phyloP scores from a whole-genome alignment of 2,797 vertebrate genomes.

The Chelmon rostratus region DNA sequence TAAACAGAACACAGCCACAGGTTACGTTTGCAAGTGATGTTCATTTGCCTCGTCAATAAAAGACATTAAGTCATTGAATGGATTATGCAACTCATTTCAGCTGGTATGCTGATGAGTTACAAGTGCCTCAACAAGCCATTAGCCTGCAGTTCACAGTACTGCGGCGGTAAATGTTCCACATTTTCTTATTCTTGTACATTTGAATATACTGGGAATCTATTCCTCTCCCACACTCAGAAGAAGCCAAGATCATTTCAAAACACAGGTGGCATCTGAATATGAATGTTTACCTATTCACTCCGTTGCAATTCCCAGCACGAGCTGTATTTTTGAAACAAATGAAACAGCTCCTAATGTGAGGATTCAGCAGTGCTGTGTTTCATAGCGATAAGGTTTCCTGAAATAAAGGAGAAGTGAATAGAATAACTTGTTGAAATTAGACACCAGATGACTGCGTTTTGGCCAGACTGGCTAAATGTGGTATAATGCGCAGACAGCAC shows the following conservation, averaged over 20 bases:
- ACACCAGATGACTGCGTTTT: conserved; percentile 58
- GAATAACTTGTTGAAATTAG: conserved; percentile 62
- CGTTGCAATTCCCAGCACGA: conserved; percentile 56
- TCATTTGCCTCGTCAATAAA: conserved; percentile 37
- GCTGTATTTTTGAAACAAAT: conserved; percentile 54
- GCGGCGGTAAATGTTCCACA: background rate
- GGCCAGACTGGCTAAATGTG: conserved; percentile 60
- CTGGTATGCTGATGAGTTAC: conserved; percentile 22
- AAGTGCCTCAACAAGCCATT: conserved; percentile 32
- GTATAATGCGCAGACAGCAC: conserved; percentile 59
- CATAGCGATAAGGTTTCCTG: conserved; percentile 55
- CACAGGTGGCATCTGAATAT: conserved; percentile 52
- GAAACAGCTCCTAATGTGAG: conserved; percentile 48
- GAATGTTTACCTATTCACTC: conserved; percentile 43
- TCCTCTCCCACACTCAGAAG: conserved; percentile 15
- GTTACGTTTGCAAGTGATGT: conserved; percentile 14
- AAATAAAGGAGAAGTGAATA: conserved; percentile 60
- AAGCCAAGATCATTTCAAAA: conserved; percentile 32
- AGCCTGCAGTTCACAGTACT: conserved; percentile 25
- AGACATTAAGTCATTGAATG: conserved; percentile 35
- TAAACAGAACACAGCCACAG: conserved; percentile 14
- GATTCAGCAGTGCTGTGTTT: conserved; percentile 65
- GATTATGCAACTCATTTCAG: conserved; percentile 31
- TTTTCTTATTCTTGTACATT: conserved; percentile 30
- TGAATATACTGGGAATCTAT: conserved; percentile 11